Evolutionary conservation across 1,140 invertebrate genomes (phyloP), one percentile per base, ranked within the genome.

Genomic region (Ericerus pela): DNA sequence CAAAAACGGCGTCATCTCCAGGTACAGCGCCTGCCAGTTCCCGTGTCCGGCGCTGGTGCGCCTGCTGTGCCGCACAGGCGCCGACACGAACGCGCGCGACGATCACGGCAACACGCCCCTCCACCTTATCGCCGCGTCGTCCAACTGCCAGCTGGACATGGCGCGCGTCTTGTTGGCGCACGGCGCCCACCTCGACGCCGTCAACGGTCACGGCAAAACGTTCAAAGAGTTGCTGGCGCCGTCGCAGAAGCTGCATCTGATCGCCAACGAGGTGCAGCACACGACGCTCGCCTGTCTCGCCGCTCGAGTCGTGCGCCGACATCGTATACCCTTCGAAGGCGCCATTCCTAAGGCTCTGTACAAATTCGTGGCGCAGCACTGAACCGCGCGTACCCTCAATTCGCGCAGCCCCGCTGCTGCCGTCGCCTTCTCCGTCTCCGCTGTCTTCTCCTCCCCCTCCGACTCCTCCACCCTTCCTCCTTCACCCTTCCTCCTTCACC

Each of bases 151-250:
- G 11, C 73, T 78, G 1, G 75, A 76, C 14, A 72, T 92, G 12
- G 77, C 85, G 0, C 73, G 75, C 57, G 75, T 75, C 2, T 72
- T 96, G 0, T 73, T 96, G 0, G 71, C 79, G 2, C 73, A 78
- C 61, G 89, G 88, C 26, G 86, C 86, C 10, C 91, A 96, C 70
- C 73, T 93, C 52, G 91, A 95, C 71, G 75, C 79, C n/a, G 80
- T 84, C 37, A 94, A 96, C 69, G 74, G 77, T 59, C 73, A 81
- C 31, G 82, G 82, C 18, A 78, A 84, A 60, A 90, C 85, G 0
- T 87, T 88, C 59, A 76, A 81, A 53, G 74, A 77, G 56, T 66
- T 90, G 51, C 67, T 89, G 30, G 71, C 75, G 37, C 63, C 72
- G 11, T 72, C 75, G 37, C 63, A 72, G 11, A 80, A 80, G 63